Evolutionary conservation across 2,113 vertebrate species (phyloP).

Genomic region (Microtus oregoni): DNA sequence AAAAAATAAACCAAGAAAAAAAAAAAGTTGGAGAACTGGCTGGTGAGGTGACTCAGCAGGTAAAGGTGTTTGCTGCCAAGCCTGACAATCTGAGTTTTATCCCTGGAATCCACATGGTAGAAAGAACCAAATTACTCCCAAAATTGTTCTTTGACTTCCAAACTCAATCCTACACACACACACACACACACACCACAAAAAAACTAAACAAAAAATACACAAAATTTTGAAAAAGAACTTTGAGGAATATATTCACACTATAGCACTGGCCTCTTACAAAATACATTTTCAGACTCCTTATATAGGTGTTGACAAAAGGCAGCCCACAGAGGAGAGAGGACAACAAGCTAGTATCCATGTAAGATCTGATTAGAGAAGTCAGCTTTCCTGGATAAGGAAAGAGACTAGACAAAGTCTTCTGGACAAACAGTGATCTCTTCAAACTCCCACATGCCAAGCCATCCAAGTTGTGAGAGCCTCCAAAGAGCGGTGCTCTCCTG

Average conservation of each 20-base stretch:
- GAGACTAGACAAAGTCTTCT: not conserved
- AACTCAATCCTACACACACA: not conserved
- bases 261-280: not conserved
- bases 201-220: not conserved
- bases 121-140: not conserved
- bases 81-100: not conserved
- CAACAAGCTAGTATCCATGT: not conserved
- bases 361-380: not conserved
- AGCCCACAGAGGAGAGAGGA: not conserved
- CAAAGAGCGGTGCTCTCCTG: not conserved
- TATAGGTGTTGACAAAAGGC: not conserved
- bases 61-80: not conserved
- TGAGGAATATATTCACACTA: not conserved
- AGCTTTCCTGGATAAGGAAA: not conserved
- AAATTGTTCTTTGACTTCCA: not conserved
- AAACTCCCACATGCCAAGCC: not conserved
- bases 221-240: not conserved
- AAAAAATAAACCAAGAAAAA: no score
- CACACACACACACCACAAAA: not conserved
- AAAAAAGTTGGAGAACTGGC: not conserved
- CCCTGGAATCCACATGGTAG: no score
- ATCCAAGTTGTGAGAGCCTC: not conserved
- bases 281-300: not conserved
- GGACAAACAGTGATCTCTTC: not conserved
- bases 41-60: not conserved